Evolutionary conservation across 1,140 invertebrate species (phyloP), one percentile per base, ranked within the genome.

Genomic region (Zaprionus davidi): DNA sequence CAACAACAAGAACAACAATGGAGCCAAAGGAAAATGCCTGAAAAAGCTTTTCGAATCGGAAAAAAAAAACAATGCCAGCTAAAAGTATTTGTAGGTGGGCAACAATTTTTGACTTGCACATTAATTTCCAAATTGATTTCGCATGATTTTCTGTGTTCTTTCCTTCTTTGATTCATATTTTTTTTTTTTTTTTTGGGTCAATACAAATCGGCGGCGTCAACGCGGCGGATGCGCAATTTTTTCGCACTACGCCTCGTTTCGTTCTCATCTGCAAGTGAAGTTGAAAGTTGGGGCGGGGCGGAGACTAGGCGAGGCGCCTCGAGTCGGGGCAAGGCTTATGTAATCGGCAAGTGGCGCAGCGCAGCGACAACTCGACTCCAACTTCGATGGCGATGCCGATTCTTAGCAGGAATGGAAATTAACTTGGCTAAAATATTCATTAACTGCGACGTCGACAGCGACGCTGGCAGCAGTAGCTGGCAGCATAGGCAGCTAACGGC

Each of bases 351-450:
- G 9, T 38, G 17, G 9, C 36, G 13, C 12, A 28, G 24, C n/a
- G 31, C 31, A 49, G 56, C 17, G 55, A 55, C 34, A 17, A 46
- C 41, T 17, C 46, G 20, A 44, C 36, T 58, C 63, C 24, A 73
- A 67, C 24, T 55, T 60, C 57, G 57, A 66, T 41, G 55, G 12
- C 55, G 46, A 44, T 67, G 65, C 17, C 56, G 41, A 68, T 26
- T 59, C 34, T 46, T 64, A 51, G 69, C 24, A 28, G 53, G 36
- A 59, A 65, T 66, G 59, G 69, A 76, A 72, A 76, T 76, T 67
- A 77, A 67, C 70, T 73, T 72, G 66, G 62, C 72, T 87, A 67
- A 88, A 88, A 85, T 90, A 88, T 88, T 88, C 88, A 88, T 90
- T 88, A 90, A 70, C 69, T 78, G 64, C 57, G 70, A 66, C 51